A percentile compares a stretch with the other conserved stretches of the same genome.
These are phyloP conservation scores for Formica aserva DNA, from an alignment of 2,888 invertebrate genomes.

Conservation along the genomic window DNA sequence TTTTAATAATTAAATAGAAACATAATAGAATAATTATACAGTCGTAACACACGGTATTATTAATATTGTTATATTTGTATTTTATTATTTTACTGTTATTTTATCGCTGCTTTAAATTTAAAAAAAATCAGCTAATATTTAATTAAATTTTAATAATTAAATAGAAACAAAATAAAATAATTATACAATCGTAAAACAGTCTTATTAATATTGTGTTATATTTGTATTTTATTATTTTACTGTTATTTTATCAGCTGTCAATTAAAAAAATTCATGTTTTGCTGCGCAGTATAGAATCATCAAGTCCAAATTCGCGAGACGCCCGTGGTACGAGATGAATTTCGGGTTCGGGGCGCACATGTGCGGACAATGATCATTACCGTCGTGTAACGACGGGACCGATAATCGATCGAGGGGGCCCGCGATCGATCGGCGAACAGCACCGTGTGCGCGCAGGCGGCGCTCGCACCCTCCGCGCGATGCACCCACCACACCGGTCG, in stretches of 20 bases:
- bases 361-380: slow-evolving; percentile 70
- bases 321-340: slow-evolving; percentile 53
- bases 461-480: slow-evolving; percentile 66
- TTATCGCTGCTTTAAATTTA: not conserved
- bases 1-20: not conserved
- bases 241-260: not conserved
- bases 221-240: not conserved
- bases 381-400: slow-evolving; percentile 68
- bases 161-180: not conserved
- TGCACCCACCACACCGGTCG: slow-evolving; percentile 68
- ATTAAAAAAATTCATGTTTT: not conserved
- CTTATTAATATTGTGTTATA: not conserved
- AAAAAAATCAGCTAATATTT: not conserved
- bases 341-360: slow-evolving; percentile 66
- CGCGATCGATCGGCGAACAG: slow-evolving; percentile 59
- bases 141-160: not conserved
- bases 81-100: not conserved
- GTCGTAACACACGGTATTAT: no score
- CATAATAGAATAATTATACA: no score
- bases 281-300: not conserved
- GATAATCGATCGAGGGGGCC: slow-evolving; percentile 57
- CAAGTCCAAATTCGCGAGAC: slow-evolving; percentile 11
- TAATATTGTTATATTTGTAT: no score
- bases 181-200: not conserved
- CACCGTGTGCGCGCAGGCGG: slow-evolving; percentile 50